Evolutionary conservation across 2,113 vertebrate species (phyloP).

Genomic region (Neolamprologus brichardi): DNA sequence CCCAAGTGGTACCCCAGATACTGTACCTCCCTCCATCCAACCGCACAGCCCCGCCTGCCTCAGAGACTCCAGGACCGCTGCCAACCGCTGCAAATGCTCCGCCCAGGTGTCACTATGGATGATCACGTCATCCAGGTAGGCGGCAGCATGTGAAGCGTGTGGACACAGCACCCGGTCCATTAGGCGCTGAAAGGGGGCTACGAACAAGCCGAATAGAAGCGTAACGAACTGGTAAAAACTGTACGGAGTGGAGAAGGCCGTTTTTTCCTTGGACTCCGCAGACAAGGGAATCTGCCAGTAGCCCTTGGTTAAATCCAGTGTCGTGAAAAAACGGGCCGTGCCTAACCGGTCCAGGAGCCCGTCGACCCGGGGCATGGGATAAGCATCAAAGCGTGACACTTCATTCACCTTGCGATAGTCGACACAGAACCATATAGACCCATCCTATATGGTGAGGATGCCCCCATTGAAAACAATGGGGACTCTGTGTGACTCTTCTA

Average conservation of each 20-base stretch:
- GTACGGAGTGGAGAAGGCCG: fast-evolving
- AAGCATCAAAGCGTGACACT: no score
- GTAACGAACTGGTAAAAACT: not conserved
- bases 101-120: not conserved
- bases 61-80: fast-evolving
- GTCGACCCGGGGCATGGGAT: no score
- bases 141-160: not conserved
- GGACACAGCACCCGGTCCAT: not conserved
- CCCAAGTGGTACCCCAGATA: not conserved
- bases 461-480: no score
- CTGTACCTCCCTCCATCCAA: not conserved
- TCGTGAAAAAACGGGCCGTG: no score
- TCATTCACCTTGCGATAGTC: no score
- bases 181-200: not conserved
- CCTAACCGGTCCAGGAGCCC: no score
- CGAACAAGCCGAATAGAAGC: not conserved
- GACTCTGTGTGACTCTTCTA: no score
- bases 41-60: not conserved
- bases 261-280: not conserved
- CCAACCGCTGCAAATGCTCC: not conserved
- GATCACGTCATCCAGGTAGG: not conserved
- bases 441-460: no score
- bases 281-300: not conserved
- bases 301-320: not conserved
- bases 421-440: no score